These are phyloP conservation scores for Epicampocera succincta DNA, from an alignment of 2,888 invertebrate species.

Conservation along the genomic window DNA sequence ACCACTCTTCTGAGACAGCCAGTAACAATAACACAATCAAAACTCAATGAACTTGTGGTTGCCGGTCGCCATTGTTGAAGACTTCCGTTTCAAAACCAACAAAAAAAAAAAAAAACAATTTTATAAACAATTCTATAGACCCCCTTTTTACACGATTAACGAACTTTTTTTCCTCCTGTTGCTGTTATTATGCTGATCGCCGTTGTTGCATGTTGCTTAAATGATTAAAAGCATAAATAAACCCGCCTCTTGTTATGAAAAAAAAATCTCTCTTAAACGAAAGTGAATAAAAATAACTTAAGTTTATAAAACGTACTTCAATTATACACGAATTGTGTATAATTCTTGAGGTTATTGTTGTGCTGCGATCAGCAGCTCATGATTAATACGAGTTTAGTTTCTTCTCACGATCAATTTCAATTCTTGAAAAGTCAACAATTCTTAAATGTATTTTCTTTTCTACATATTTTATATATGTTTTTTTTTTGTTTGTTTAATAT, in stretches of 20 bases:
- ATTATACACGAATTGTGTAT: slow-evolving; percentile 14
- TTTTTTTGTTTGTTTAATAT: not conserved
- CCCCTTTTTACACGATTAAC: slow-evolving; percentile 57
- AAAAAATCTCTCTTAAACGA: slow-evolving; percentile 20
- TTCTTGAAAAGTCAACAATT: slow-evolving; percentile 58
- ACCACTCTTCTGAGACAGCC: not conserved
- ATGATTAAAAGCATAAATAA: slow-evolving; percentile 57
- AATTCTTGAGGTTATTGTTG: slow-evolving; percentile 25
- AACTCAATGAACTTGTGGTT: slow-evolving; percentile 33
- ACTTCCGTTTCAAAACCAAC: slow-evolving; percentile 58
- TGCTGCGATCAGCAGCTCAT: not conserved
- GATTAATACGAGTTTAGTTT: slow-evolving; percentile 55
- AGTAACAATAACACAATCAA: slow-evolving; percentile 28
- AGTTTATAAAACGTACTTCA: slow-evolving; percentile 2
- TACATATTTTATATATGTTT: not conserved
- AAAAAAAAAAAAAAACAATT: not conserved
- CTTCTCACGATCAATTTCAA: slow-evolving; percentile 66
- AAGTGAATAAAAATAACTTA: slow-evolving; percentile 45
- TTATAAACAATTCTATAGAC: slow-evolving; percentile 33
- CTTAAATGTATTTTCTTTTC: not conserved
- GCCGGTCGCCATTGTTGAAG: slow-evolving; percentile 63
- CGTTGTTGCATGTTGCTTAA: slow-evolving; percentile 37
- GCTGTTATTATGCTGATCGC: slow-evolving; percentile 23
- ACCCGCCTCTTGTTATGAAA: slow-evolving; percentile 52
- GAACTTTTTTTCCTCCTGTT: not conserved